Percentiles rank a stretch among this genome's conserved stretches.
Evolutionary conservation across 1,140 invertebrate genomes (phyloP).

Genomic region (Chymomyza costata): DNA sequence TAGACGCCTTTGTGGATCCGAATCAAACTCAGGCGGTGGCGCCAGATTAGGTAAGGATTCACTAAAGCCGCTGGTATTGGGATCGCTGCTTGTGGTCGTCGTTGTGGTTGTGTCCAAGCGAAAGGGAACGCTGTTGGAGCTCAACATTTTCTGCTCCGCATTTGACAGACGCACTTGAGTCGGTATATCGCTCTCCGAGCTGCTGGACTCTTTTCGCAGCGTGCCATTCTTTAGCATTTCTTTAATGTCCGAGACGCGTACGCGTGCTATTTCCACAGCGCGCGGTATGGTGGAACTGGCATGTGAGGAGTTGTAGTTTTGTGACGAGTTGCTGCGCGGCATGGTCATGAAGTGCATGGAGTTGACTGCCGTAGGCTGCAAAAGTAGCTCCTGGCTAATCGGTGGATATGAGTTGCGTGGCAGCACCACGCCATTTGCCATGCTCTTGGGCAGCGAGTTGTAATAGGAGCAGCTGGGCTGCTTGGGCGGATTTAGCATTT

Average conservation of each 20-base stretch:
- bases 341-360: conserved; percentile 71
- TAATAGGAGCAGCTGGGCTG: conserved; percentile 41
- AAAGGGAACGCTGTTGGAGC: conserved; percentile 78
- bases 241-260: conserved; percentile 69
- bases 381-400: conserved; percentile 75
- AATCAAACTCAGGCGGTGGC: conserved; percentile 76
- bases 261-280: conserved; percentile 67
- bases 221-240: conserved; percentile 61
- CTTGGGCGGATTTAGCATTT: conserved; percentile 68
- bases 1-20: conserved; percentile 52
- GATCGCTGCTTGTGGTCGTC: conserved; percentile 64
- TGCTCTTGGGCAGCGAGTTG: conserved; percentile 70
- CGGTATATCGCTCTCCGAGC: conserved; percentile 61
- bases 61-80: conserved; percentile 73
- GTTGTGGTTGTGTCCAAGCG: conserved; percentile 75
- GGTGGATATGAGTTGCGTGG: conserved; percentile 80
- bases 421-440: conserved; percentile 66
- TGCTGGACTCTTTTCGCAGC: conserved; percentile 63
- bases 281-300: conserved; percentile 54
- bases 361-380: conserved; percentile 15
- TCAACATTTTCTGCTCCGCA: conserved; percentile 47
- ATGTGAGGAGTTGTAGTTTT: conserved; percentile 10
- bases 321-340: conserved; percentile 55
- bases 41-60: conserved; percentile 81
- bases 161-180: conserved; percentile 14